Base-by-base conservation (phyloP, 2,113 vertebrate species). In the Coreoperca whiteheadi region DNA sequence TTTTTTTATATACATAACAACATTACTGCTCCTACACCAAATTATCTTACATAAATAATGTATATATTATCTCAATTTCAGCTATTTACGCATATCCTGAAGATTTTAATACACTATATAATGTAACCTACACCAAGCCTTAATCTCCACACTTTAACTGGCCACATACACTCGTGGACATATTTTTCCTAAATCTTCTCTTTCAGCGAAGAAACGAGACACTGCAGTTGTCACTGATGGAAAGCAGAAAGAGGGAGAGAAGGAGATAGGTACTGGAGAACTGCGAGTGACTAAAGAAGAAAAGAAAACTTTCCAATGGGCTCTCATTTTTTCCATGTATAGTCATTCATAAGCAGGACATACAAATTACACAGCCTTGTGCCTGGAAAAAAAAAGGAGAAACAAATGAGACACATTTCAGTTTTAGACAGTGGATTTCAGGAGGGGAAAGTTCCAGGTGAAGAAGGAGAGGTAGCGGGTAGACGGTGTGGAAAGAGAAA, bases 271-370 rank as follows among this genome's bases (percentile, higher is more conserved):
- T 59, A 20, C 25, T 28, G 25, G 20, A 81, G 60, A 75, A 25
- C 41, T 83, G 64, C 2, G 1, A 81, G 72, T 39, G 65, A 76
- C 57, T 77, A 43, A 73, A 74, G 68, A 82, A 73, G 77, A 84
- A 70, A 83, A 76, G 69, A 50, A 77, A 92, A 81, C 77, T 87
- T 93, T 94, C 91, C 93, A 79, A 28, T 10, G 18, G 20, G 2
- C 61, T 66, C 75, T 94, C 81, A 91, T 91, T 91, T 90, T 93
- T 94, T 94, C 93, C 92, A 81, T 73, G 84, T 86, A 63, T 77
- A 92, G 81, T 92, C 88, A 92, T 79, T 80, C 84, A 77, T 64
- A 72, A 81, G 65, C 78, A 88, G 66, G 68, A 79, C 79, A 80
- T 50, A 43, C 54, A 87, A 77, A 81, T 87, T 74, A 79, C 70